phyloP scores from a whole-genome alignment of 1,140 invertebrate genomes.

The Euschistus heros region DNA sequence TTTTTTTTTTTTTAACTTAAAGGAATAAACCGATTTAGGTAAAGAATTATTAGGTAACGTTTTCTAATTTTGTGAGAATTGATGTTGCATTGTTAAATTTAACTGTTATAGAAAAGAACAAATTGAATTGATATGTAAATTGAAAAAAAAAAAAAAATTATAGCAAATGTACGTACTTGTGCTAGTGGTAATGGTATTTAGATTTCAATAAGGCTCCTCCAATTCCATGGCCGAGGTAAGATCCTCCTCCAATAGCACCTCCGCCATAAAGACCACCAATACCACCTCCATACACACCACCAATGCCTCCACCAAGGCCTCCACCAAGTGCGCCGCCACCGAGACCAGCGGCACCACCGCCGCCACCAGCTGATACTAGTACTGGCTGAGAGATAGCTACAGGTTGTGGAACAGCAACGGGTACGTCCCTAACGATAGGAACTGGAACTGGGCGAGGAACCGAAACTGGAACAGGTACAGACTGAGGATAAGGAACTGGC shows the following conservation, averaged over 20 bases:
- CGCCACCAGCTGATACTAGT: neutral
- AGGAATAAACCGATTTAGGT: too few species aligned
- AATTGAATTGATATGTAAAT: too few species aligned
- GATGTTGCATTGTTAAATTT: too few species aligned
- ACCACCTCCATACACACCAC: neutral
- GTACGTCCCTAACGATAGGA: conserved; percentile 21
- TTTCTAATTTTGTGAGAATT: too few species aligned
- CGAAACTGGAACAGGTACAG: conserved; percentile 20
- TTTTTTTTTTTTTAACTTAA: too few species aligned
- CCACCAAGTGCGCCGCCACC: neutral
- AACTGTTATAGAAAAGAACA: too few species aligned
- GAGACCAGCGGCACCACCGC: neutral
- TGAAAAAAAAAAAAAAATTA: neutral
- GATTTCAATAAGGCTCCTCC: neutral
- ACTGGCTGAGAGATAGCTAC: conserved; percentile 6
- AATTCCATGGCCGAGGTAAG: neutral
- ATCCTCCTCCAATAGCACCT: neutral
- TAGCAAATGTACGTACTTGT: neutral
- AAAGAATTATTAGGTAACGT: too few species aligned
- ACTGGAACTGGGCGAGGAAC: conserved; percentile 26
- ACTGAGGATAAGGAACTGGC: conserved; percentile 22
- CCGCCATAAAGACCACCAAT: neutral
- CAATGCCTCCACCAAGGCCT: neutral
- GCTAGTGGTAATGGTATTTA: neutral
- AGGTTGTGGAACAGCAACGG: conserved; percentile 15